Evolutionary conservation across 2,113 vertebrate genomes (phyloP), one percentile per base, ranked within the genome.

Genomic region (Sardina pilchardus): DNA sequence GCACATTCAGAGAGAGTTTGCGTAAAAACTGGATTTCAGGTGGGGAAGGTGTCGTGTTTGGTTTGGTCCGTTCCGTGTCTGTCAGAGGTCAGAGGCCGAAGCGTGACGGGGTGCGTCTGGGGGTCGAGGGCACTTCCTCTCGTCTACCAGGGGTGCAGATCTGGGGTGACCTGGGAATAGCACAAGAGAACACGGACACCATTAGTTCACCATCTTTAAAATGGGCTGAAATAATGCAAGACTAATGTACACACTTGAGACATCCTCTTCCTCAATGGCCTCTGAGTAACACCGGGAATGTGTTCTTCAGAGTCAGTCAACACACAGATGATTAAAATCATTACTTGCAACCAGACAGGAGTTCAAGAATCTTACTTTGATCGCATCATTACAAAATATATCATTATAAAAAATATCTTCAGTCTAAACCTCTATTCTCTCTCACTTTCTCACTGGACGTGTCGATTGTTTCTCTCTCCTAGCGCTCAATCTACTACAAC

Each of bases 121-220:
- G 98, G 0, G 97, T 99, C 96, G 97, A 96, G 43, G 97, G 97
- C 24, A 96, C 95, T n/a, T 98, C 96, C 39, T 99, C 98, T 87
- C 92, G 97, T 88, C 97, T 95, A 82, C 98, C 98, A 0, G 98
- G 98, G 6, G 98, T 99, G 89, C 96, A 97, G 94, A 99, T 99
- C 92, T 97, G 98, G 8, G 96, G 91, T 8, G 95, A 96, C 92
- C 98, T 99, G 89, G 83, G 87, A 88, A 87, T 89, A 78, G 83
- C 44, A 86, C 30, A 17, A 14, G 80, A 87, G 56, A 36, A 14
- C 30, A 34, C 30, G 39, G 71, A 34, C 14, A 78, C 1, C 30
- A 78, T 36, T 17, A 6, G 30, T 78, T 17, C 2, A 78, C 14
- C 71, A 78, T 7, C 47, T 75, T 45, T 19, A 30, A 56, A 36